A percentile compares a stretch with the other conserved stretches of the same genome.
Evolutionary conservation across 1,140 invertebrate species (phyloP).

Genomic region (Potamilus streckersoni): DNA sequence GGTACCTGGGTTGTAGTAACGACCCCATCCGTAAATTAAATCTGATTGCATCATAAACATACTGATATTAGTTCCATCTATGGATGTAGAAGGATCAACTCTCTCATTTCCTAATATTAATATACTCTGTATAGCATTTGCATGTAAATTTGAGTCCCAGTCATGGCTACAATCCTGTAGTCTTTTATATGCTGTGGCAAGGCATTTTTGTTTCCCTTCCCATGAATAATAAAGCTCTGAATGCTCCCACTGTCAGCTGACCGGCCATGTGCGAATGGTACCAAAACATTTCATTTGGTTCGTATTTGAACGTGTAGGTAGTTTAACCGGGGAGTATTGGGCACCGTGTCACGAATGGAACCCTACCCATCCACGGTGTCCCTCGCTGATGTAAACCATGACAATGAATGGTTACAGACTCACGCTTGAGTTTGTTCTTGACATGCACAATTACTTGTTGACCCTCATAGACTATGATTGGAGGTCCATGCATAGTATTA

Average conservation of each 20-base stretch:
- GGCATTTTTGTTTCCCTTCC: slow-evolving; percentile 7
- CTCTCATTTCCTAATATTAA: not conserved
- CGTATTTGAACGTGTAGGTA: slow-evolving; percentile 72
- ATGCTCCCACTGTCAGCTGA: slow-evolving; percentile 34
- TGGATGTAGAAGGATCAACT: too few relatives aligned
- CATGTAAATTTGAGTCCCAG: slow-evolving; percentile 16
- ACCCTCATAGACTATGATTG: slow-evolving; percentile 81
- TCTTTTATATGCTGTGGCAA: slow-evolving; percentile 36
- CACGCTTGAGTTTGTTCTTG: slow-evolving; percentile 82
- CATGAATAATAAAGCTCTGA: slow-evolving; percentile 38
- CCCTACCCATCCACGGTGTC: slow-evolving; percentile 89
- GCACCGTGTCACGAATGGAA: slow-evolving; percentile 92
- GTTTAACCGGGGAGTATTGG: slow-evolving; percentile 85
- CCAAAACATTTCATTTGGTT: slow-evolving; percentile 34
- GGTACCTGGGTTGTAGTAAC: slow-evolving; percentile 25
- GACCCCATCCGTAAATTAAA: slow-evolving; percentile 47
- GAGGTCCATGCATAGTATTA: slow-evolving; percentile 53
- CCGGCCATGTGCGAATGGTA: slow-evolving; percentile 40
- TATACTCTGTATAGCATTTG: not conserved
- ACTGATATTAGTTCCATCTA: slow-evolving; percentile 7
- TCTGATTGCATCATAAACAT: slow-evolving; percentile 6
- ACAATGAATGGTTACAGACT: slow-evolving; percentile 89
- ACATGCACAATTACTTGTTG: slow-evolving; percentile 89
- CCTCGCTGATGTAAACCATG: slow-evolving; percentile 83
- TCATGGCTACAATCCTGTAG: slow-evolving; percentile 53